A percentile compares a stretch with the other conserved stretches of the same genome.
Evolutionary conservation across 2,797 vertebrate genomes (phyloP).

Genomic region (Macroramphosus scolopax): DNA sequence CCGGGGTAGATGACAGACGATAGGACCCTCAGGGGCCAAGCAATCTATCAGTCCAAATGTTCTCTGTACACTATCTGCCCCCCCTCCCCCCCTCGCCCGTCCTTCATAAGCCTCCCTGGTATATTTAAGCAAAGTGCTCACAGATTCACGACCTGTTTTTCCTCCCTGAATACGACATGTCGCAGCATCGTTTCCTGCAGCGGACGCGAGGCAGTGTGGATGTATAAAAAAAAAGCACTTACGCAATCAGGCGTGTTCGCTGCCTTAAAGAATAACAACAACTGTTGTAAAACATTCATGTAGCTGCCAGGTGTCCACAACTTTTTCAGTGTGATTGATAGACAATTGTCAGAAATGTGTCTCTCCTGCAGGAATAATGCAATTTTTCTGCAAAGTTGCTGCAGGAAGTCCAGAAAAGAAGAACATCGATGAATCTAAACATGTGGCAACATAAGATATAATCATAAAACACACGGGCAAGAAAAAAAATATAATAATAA

Average conservation of each 20-base stretch:
- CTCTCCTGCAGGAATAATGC: neutral
- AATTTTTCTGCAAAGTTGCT: neutral
- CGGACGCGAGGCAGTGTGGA: too few relatives aligned
- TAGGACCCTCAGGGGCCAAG: conserved; percentile 64
- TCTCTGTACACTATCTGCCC: conserved; percentile 63
- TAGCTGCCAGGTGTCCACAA: too few relatives aligned
- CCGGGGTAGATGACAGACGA: conserved; percentile 74
- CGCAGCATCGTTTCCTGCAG: too few relatives aligned
- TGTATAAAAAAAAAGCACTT: too few relatives aligned
- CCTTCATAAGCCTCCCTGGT: conserved; percentile 47
- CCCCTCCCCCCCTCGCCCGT: conserved; percentile 44
- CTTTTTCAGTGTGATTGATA: neutral
- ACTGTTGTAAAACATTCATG: too few relatives aligned
- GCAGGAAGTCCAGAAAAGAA: neutral
- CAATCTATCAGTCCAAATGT: conserved; percentile 69
- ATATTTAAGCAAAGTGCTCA: conserved; percentile 48
- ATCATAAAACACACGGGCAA: too few relatives aligned
- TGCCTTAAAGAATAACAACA: too few relatives aligned
- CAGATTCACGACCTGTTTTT: conserved; percentile 24
- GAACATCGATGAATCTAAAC: neutral
- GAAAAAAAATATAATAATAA: too few relatives aligned
- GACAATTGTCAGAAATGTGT: neutral
- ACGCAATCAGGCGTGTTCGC: too few relatives aligned
- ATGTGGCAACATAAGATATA: neutral
- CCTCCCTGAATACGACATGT: conserved; percentile 7